Percentiles rank a stretch among this genome's conserved stretches.
These are phyloP conservation scores for Aporophyla nigra DNA, from an alignment of 2,888 invertebrate species.

Conservation along the genomic window DNA sequence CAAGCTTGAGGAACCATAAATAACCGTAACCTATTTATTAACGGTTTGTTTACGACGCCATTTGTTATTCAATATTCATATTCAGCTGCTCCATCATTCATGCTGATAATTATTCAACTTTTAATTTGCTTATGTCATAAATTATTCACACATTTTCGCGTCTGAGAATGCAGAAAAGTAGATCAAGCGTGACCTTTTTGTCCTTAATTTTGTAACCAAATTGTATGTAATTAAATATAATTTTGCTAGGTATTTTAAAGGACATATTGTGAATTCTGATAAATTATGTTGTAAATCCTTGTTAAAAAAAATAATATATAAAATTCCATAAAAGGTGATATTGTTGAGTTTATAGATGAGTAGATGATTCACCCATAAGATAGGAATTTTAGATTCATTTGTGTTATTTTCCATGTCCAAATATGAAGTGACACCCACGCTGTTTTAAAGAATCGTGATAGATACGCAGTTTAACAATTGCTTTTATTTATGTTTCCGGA, in stretches of 20 bases:
- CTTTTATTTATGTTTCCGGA: constrained; percentile 19
- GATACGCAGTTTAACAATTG: constrained; percentile 17
- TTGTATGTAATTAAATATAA: constrained; percentile 11
- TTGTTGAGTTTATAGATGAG: not conserved
- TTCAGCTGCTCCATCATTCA: constrained; percentile 40
- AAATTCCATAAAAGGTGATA: constrained; percentile 27
- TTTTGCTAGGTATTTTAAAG: not conserved
- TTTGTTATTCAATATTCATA: constrained; percentile 47
- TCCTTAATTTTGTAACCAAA: constrained; percentile 48
- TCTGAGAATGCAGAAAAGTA: constrained; percentile 14
- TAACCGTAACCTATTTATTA: constrained; percentile 56
- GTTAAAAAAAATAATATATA: too few species aligned
- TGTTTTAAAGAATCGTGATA: constrained; percentile 16
- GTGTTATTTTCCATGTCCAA: constrained; percentile 21
- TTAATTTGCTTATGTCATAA: constrained; percentile 51
- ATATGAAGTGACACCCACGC: constrained; percentile 30
- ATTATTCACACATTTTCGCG: constrained; percentile 41
- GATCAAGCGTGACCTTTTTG: constrained; percentile 23
- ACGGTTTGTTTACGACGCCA: constrained; percentile 40
- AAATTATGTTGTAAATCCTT: not conserved
- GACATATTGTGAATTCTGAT: not conserved
- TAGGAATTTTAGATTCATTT: constrained; percentile 24
- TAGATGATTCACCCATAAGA: constrained; percentile 6
- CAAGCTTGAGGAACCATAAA: constrained; percentile 29
- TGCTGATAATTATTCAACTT: constrained; percentile 41